These are phyloP conservation scores for Notocelia uddmanniana DNA, from an alignment of 2,888 invertebrate species.

Conservation along the genomic window DNA sequence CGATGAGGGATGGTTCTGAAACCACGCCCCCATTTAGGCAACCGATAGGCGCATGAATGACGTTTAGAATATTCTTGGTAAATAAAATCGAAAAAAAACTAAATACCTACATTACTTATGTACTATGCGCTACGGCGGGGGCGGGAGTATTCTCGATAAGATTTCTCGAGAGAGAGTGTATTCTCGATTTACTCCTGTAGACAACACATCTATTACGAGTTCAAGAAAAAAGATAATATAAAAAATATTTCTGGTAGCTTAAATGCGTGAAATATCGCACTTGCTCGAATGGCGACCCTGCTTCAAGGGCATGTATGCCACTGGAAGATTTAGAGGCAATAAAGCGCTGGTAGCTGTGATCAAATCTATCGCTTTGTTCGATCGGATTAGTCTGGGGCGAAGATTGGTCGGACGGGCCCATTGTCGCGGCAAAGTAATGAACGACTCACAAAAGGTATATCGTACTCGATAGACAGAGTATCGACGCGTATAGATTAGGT, in stretches of 20 bases:
- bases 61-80: no score
- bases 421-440: constrained; percentile 56
- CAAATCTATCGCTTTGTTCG: constrained; percentile 79
- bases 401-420: constrained; percentile 62
- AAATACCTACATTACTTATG: no score
- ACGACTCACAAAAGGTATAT: constrained; percentile 46
- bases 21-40: constrained; percentile 46
- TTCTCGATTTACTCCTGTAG: neutral
- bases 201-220: neutral
- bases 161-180: neutral
- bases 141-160: no score
- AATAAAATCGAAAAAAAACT: no score
- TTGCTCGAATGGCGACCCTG: neutral
- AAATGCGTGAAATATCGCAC: neutral
- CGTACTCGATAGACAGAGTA: constrained; percentile 17
- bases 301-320: constrained; percentile 54
- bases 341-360: constrained; percentile 74
- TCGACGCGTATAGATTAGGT: constrained; percentile 5
- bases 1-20: constrained; percentile 62
- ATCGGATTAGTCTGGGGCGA: constrained; percentile 75
- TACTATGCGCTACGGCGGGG: no score
- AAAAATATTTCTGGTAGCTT: neutral
- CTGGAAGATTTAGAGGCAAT: constrained; percentile 85
- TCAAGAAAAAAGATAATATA: no score
- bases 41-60: neutral